These are phyloP conservation scores for Sarcophaga subvicina DNA, from an alignment of 2,888 invertebrate species.

Conservation along the genomic window DNA sequence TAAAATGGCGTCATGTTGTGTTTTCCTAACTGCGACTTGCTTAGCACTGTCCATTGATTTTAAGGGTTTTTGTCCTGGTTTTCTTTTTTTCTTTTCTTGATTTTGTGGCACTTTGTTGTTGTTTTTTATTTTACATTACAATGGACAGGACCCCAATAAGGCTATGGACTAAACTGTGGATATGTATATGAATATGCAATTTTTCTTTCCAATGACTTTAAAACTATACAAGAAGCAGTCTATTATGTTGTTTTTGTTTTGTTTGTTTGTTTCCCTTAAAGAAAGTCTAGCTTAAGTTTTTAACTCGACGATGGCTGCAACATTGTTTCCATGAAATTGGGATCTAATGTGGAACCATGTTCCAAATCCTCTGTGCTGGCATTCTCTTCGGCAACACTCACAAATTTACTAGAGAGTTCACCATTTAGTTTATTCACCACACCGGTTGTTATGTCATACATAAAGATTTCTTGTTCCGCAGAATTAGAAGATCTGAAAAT, in stretches of 20 bases:
- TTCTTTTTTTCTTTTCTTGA: constrained; percentile 46
- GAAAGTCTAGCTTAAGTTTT: constrained; percentile 45
- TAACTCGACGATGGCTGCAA: constrained; percentile 77
- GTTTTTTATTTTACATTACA: constrained; percentile 19
- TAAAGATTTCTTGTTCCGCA: constrained; percentile 90
- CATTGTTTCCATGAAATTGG: constrained; percentile 78
- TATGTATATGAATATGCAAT: constrained; percentile 54
- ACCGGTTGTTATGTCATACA: constrained; percentile 91
- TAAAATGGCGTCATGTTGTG: not conserved
- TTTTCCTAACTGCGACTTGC: constrained; percentile 11
- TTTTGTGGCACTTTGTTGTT: constrained; percentile 72
- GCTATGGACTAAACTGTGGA: constrained; percentile 31
- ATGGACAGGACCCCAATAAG: not conserved
- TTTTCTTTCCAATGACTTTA: constrained; percentile 44
- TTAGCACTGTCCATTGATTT: constrained; percentile 3
- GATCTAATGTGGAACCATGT: constrained; percentile 82
- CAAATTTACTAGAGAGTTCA: constrained; percentile 92
- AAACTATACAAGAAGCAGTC: constrained; percentile 50
- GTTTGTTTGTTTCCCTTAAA: not conserved
- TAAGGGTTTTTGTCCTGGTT: not conserved
- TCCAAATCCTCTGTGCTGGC: constrained; percentile 86
- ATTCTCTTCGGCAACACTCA: constrained; percentile 93
- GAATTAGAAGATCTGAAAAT: constrained; percentile 73
- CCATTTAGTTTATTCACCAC: constrained; percentile 90
- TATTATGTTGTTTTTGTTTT: constrained; percentile 17